Evolutionary conservation across 2,113 vertebrate genomes (phyloP).

Genomic region (Siniperca knerii): DNA sequence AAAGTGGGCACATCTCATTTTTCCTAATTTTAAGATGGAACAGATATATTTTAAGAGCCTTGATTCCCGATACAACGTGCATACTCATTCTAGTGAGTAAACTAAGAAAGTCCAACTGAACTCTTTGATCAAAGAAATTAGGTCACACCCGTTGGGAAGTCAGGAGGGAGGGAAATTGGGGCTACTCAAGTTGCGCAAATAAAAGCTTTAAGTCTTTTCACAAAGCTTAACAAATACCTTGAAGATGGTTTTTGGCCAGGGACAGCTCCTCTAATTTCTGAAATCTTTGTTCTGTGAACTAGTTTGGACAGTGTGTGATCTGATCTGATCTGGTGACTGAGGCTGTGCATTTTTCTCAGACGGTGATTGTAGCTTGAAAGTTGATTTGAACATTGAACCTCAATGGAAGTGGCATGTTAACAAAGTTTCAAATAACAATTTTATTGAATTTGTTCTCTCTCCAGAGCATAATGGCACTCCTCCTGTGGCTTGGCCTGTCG

Average conservation of each 20-base stretch:
- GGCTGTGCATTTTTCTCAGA: not conserved
- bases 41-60: slow-evolving; percentile 5
- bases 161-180: slow-evolving; percentile 35
- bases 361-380: not conserved
- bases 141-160: slow-evolving; percentile 61
- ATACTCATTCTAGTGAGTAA: slow-evolving; percentile 40
- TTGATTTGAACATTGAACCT: not conserved
- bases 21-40: not conserved
- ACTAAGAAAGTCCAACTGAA: slow-evolving; percentile 61
- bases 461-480: slow-evolving; percentile 76
- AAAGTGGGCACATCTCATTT: not conserved
- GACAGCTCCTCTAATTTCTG: slow-evolving; percentile 6
- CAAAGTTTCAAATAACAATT: not conserved
- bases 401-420: not conserved
- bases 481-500: slow-evolving; percentile 71
- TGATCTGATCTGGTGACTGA: not conserved
- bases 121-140: slow-evolving; percentile 76
- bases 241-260: slow-evolving; percentile 3
- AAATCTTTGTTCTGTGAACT: not conserved
- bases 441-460: slow-evolving; percentile 27
- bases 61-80: slow-evolving; percentile 31
- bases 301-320: not conserved
- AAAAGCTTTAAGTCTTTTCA: slow-evolving; percentile 41
- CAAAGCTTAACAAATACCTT: slow-evolving; percentile 34
- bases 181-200: slow-evolving; percentile 57